phyloP scores from a whole-genome alignment of 2,113 vertebrate species.

The Buteo buteo region DNA sequence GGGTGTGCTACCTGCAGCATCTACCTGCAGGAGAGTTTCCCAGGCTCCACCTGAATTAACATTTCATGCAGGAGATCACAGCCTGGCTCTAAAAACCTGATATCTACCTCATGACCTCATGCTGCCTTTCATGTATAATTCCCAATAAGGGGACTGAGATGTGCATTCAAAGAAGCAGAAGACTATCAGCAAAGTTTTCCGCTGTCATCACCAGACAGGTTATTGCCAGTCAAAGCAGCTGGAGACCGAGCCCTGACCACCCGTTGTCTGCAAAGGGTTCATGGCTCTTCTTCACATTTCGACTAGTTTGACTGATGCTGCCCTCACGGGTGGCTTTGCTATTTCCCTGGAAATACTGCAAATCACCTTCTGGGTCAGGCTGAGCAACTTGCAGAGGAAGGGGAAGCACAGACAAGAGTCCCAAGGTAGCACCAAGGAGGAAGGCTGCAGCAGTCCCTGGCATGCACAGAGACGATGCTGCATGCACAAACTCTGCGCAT shows the following conservation, averaged over 20 bases:
- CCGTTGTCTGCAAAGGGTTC: not conserved
- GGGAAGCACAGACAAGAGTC: not conserved
- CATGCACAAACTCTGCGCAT: accelerated
- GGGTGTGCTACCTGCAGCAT: not conserved
- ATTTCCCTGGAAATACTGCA: not conserved
- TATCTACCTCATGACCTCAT: not conserved
- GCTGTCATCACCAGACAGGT: not conserved
- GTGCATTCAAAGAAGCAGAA: not conserved
- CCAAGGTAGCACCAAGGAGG: not conserved
- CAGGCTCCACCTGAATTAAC: not conserved
- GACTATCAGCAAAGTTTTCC: not conserved
- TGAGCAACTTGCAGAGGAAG: not conserved
- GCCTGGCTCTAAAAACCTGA: not conserved
- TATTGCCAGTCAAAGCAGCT: too few species aligned
- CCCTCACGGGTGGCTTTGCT: not conserved
- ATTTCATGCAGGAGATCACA: not conserved
- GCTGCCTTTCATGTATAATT: not conserved
- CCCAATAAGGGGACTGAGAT: too few species aligned
- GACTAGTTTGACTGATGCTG: not conserved
- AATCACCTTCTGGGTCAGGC: not conserved
- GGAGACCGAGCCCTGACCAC: not conserved
- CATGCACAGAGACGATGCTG: accelerated
- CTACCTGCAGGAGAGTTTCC: not conserved
- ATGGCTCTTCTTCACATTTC: not conserved
- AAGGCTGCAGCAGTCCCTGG: not conserved